A percentile compares a stretch with the other conserved stretches of the same genome.
Evolutionary conservation across 2,113 vertebrate genomes (phyloP).

Genomic region (Uropsilus gracilis): DNA sequence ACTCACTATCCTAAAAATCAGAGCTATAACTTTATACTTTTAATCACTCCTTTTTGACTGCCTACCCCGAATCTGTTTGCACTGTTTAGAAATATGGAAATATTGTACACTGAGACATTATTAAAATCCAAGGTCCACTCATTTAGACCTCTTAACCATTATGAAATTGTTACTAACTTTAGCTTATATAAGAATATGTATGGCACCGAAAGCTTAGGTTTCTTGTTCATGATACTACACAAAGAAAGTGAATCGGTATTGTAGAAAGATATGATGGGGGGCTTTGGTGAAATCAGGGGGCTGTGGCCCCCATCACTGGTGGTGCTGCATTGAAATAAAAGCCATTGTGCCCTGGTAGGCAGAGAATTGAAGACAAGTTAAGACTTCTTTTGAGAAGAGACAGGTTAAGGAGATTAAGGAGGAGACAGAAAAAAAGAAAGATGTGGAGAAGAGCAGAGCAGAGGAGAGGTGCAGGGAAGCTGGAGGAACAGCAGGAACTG

Average conservation of each 20-base stretch:
- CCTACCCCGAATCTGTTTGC: neutral
- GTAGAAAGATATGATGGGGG: too few relatives aligned
- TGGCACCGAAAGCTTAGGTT: neutral
- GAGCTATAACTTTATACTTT: neutral
- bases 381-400: too few relatives aligned
- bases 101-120: neutral
- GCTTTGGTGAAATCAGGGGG: too few relatives aligned
- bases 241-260: neutral
- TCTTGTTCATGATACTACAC: neutral
- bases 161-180: neutral
- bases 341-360: too few relatives aligned
- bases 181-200: neutral
- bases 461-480: too few relatives aligned
- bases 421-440: too few relatives aligned
- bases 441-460: too few relatives aligned
- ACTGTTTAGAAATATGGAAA: neutral
- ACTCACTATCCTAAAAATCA: neutral
- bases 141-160: neutral
- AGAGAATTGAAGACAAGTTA: too few relatives aligned
- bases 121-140: neutral
- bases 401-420: too few relatives aligned
- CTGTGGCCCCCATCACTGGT: too few relatives aligned
- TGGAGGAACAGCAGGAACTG: too few relatives aligned
- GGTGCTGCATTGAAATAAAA: too few relatives aligned
- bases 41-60: fast-evolving